Evolutionary conservation across 2,888 invertebrate species (phyloP), one percentile per base, ranked within the genome.

Genomic region (Phanerotoma sp.): DNA sequence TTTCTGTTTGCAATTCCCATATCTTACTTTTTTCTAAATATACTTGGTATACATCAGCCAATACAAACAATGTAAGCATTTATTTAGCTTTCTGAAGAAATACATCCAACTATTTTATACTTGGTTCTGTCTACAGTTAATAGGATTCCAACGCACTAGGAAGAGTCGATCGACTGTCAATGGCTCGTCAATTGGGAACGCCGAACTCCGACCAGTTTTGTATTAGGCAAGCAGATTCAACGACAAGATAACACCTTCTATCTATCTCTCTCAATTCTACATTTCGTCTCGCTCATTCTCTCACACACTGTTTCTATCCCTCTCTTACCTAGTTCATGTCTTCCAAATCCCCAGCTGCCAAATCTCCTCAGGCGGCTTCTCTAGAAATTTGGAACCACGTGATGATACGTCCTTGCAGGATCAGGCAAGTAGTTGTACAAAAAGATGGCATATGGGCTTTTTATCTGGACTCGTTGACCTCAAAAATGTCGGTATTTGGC

Each of bases 161-260:
- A n/a, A 21, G 20, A 37, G 48, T 42, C 62, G 63, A 75, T 74
- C 72, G 72, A 64, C 71, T 75, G 75, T 76, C 77, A 75, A 77
- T 75, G 63, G 64, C 70, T 71, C 70, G 70, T 77, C 75, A 76
- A 75, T 75, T 72, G 74, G 74, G 69, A 75, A 75, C 71, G 72
- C 73, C 73, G 72, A 71, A 70, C 67, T 63, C 68, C 73, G 74
- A 75, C 75, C 75, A 77, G 75, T 70, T 72, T 73, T 69, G 69
- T 73, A 76, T 65, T 74, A 75, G 75, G 77, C 73, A 62, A 76
- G 53, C 76, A 77, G 74, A 72, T 71, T 68, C 67, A 61, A 60
- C 67, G 67, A 68, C 64, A 66, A 68, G 72, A 62, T 50, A 33
- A 30, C 16, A 13, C 18, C n/a, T 9, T 22, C 6, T 5, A 11